These are phyloP conservation scores for Patiria miniata DNA, from an alignment of 35 echinoderm and acorn worm species.

Conservation along the genomic window DNA sequence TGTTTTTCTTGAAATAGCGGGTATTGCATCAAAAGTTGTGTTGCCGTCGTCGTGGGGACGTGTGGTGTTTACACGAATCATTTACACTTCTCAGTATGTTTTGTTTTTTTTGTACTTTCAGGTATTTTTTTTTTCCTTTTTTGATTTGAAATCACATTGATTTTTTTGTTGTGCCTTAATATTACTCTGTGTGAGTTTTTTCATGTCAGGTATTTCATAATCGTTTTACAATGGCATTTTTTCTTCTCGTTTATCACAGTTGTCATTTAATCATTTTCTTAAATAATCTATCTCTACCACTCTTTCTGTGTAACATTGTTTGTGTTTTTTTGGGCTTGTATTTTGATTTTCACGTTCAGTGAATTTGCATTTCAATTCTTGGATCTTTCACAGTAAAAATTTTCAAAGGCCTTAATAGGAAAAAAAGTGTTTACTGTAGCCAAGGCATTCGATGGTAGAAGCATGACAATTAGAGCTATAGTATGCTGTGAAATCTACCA, in stretches of 20 bases:
- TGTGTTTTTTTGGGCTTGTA: background rate
- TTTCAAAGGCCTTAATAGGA: background rate
- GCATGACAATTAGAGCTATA: background rate
- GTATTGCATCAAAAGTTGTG: background rate
- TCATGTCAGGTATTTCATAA: constrained; percentile 21
- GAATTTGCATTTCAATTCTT: constrained; percentile 12
- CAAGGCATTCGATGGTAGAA: background rate
- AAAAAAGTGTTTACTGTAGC: background rate
- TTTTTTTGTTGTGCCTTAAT: constrained; percentile 34
- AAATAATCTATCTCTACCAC: no score
- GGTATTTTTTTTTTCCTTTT: background rate
- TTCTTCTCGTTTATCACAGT: background rate
- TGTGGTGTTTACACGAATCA: background rate
- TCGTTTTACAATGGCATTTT: background rate
- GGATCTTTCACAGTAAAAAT: constrained; percentile 3
- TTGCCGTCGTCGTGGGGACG: constrained; percentile 1
- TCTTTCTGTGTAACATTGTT: no score
- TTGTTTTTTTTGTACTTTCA: background rate
- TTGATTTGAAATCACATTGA: background rate
- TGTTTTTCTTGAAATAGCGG: constrained; percentile 23
- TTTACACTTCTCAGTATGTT: background rate
- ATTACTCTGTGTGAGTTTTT: constrained; percentile 1
- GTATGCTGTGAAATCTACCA: constrained; percentile 14
- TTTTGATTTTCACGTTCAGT: background rate
- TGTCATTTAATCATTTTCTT: no score